These are phyloP conservation scores for Trididemnum clinides DNA, from an alignment of 23 tunicate genomes.

Conservation along the genomic window DNA sequence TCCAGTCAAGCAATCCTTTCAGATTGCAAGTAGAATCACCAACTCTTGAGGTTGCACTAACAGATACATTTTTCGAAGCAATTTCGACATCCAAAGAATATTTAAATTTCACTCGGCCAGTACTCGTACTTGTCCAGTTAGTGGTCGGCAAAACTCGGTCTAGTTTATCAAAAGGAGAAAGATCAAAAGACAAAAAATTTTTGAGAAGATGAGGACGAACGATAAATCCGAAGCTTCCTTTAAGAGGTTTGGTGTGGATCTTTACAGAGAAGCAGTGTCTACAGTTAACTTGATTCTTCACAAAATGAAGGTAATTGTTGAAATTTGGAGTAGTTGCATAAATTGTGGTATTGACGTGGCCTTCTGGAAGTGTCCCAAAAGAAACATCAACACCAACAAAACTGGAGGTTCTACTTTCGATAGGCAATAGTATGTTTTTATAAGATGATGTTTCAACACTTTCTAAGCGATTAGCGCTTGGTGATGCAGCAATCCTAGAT, in stretches of 20 bases:
- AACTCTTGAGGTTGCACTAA: not conserved
- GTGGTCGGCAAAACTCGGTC: not conserved
- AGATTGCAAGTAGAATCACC: not conserved
- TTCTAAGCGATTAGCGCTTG: too few species aligned
- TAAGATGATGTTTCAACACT: not conserved
- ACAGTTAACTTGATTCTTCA: not conserved
- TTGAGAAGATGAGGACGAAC: not conserved
- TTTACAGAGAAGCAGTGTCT: not conserved
- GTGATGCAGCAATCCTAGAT: too few species aligned
- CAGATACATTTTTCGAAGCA: not conserved
- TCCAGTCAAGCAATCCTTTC: not conserved
- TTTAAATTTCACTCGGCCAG: too few species aligned
- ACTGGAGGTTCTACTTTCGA: not conserved
- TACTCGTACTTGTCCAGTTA: too few species aligned
- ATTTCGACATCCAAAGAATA: not conserved
- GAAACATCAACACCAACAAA: slow-evolving; percentile 17
- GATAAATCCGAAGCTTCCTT: not conserved
- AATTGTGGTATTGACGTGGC: slow-evolving; percentile 11
- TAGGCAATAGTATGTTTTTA: not conserved
- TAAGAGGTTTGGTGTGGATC: not conserved
- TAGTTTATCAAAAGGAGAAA: not conserved
- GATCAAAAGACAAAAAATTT: not conserved
- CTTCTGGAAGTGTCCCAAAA: not conserved
- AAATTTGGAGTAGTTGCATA: not conserved
- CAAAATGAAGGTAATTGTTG: not conserved